Conservation (phyloP, 2,113 vertebrate genomes). For the Miniopterus natalensis region DNA sequence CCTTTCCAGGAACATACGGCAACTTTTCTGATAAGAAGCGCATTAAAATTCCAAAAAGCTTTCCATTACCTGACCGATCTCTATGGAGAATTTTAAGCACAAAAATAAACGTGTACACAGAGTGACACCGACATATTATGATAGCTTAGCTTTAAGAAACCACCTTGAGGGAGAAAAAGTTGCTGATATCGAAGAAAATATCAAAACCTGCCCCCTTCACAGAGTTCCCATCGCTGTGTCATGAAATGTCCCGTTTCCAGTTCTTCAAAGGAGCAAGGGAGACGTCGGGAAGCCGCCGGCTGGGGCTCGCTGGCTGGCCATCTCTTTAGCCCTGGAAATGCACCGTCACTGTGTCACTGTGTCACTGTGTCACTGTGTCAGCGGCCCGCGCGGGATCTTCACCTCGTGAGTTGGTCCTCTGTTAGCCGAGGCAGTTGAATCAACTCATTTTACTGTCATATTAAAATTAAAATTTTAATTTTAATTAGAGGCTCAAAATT, state of each 20-base stretch:
- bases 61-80: background rate
- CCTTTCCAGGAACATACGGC: background rate
- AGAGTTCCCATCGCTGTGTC: background rate
- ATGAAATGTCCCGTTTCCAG: slow-evolving; percentile 9
- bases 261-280: background rate
- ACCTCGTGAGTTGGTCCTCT: background rate
- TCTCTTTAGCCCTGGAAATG: background rate
- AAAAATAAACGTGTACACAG: slow-evolving; percentile 40
- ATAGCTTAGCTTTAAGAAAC: background rate
- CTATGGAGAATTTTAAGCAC: background rate
- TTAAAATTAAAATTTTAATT: slow-evolving; percentile 40
- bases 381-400: background rate
- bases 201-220: background rate
- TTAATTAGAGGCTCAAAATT: background rate
- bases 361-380: background rate
- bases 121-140: background rate
- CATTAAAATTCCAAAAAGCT: slow-evolving; percentile 50
- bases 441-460: background rate
- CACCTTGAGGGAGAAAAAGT: background rate
- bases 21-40: slow-evolving; percentile 24
- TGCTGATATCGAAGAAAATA: background rate
- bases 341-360: background rate
- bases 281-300: background rate
- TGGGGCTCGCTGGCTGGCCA: too few species aligned
- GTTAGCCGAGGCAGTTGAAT: background rate